phyloP scores from a whole-genome alignment of 2,888 invertebrate species.

The Scotopteryx bipunctaria region DNA sequence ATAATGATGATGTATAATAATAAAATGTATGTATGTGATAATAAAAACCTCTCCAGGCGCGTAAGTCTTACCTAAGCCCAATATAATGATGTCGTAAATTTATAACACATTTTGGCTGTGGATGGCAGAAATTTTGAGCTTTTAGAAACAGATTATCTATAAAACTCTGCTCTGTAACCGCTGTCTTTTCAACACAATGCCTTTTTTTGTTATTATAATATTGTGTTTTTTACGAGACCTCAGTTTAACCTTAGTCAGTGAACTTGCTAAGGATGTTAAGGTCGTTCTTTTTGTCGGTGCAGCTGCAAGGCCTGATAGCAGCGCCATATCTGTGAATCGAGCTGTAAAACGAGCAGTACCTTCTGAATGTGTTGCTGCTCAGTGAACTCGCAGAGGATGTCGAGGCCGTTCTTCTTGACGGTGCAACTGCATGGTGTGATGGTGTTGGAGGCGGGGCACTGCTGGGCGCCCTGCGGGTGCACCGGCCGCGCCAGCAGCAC shows the following conservation, averaged over 20 bases:
- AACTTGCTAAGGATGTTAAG: background rate
- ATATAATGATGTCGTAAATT: conserved; percentile 24
- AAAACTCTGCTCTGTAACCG: no score
- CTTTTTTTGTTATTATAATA: no score
- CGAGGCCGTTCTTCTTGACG: conserved; percentile 94
- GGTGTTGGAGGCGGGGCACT: conserved; percentile 89
- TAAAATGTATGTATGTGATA: no score
- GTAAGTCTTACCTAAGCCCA: conserved; percentile 21
- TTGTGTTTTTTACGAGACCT: no score
- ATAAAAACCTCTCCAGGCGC: conserved; percentile 11
- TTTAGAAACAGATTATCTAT: no score
- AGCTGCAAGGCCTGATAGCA: no score
- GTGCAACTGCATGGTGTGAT: conserved; percentile 92
- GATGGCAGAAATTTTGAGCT: background rate
- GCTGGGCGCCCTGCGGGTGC: conserved; percentile 83
- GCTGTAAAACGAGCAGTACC: no score
- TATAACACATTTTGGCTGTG: background rate
- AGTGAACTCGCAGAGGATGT: conserved; percentile 94
- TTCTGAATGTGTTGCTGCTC: conserved; percentile 89
- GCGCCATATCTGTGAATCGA: no score
- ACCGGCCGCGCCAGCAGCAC: conserved; percentile 79
- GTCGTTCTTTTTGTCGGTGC: no score
- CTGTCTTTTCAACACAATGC: no score
- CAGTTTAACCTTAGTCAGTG: background rate
- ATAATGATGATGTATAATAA: conserved; percentile 7